phyloP scores from a whole-genome alignment of 2,888 invertebrate genomes.

The Lasioglossum pauxillum region DNA sequence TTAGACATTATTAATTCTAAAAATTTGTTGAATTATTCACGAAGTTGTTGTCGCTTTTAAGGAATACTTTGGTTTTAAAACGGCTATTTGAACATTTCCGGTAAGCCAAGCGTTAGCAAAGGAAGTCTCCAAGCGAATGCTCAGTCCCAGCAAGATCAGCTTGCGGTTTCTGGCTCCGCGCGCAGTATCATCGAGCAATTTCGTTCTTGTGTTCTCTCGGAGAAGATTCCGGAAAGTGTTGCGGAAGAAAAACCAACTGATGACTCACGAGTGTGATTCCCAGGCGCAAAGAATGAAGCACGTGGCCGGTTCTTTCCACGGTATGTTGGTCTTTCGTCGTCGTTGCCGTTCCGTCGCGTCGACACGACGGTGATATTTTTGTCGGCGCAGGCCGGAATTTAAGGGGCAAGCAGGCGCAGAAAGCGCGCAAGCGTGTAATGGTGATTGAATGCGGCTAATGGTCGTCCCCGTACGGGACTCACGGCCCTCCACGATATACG shows the following conservation, averaged over 20 bases:
- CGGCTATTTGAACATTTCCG: neutral
- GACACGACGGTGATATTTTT: constrained; percentile 53
- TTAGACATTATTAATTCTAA: no score
- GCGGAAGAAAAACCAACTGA: neutral
- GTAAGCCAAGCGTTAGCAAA: neutral
- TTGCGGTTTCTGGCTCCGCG: neutral
- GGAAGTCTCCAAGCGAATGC: neutral
- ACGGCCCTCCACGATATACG: constrained; percentile 68
- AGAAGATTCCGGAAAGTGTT: neutral
- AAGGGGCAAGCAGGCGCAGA: constrained; percentile 70
- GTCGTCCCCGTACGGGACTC: constrained; percentile 70
- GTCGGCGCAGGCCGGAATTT: constrained; percentile 63
- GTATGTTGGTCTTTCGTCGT: constrained; percentile 1
- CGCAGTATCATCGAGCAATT: neutral
- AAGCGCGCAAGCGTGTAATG: constrained; percentile 74
- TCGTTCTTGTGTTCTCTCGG: neutral
- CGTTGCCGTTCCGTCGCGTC: neutral
- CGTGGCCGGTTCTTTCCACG: constrained; percentile 2
- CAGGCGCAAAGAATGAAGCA: constrained; percentile 5
- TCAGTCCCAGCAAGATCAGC: neutral
- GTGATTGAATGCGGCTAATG: constrained; percentile 77
- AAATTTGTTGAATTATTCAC: no score
- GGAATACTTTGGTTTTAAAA: neutral
- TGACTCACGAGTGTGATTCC: constrained; percentile 26
- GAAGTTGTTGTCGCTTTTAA: no score